Percentiles rank a stretch among this genome's conserved stretches.
Conservation (phyloP, 2,113 vertebrate species). For the Trogon melanurus region DNA sequence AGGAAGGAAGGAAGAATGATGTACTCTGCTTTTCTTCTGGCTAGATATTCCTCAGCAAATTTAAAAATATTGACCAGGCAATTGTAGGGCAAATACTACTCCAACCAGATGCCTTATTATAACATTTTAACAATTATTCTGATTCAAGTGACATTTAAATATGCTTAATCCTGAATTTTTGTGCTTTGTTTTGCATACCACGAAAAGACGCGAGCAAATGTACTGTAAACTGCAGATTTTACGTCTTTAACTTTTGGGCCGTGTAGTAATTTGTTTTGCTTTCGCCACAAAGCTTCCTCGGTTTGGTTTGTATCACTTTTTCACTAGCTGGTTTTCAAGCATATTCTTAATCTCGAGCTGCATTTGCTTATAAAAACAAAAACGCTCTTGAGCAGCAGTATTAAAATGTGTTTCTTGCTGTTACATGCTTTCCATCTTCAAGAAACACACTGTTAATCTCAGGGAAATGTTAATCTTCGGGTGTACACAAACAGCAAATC, state of each 20-base stretch:
- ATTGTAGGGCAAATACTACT: not conserved
- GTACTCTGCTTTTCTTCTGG: not conserved
- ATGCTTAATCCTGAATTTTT: constrained; percentile 19
- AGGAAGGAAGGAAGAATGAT: not conserved
- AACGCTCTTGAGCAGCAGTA: constrained; percentile 1
- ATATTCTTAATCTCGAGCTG: not conserved
- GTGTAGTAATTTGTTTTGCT: constrained; percentile 22
- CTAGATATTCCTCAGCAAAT: not conserved
- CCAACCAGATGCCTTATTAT: not conserved
- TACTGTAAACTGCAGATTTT: constrained; percentile 29
- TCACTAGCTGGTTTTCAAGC: not conserved
- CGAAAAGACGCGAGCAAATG: constrained; percentile 48
- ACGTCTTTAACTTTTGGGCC: constrained; percentile 12
- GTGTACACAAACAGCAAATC: constrained; percentile 28
- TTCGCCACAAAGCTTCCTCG: not conserved
- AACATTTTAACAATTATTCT: not conserved
- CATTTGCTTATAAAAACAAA: constrained; percentile 42
- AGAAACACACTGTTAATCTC: constrained; percentile 36
- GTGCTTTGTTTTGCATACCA: constrained; percentile 50
- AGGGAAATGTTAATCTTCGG: constrained; percentile 19
- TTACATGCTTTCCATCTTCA: not conserved
- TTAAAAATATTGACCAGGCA: not conserved
- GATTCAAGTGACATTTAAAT: constrained; percentile 35
- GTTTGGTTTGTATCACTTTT: constrained; percentile 2
- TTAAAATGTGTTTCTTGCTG: constrained; percentile 18